Evolutionary conservation across 2,113 vertebrate genomes (phyloP).

Genomic region (Corythornis vintsioides): DNA sequence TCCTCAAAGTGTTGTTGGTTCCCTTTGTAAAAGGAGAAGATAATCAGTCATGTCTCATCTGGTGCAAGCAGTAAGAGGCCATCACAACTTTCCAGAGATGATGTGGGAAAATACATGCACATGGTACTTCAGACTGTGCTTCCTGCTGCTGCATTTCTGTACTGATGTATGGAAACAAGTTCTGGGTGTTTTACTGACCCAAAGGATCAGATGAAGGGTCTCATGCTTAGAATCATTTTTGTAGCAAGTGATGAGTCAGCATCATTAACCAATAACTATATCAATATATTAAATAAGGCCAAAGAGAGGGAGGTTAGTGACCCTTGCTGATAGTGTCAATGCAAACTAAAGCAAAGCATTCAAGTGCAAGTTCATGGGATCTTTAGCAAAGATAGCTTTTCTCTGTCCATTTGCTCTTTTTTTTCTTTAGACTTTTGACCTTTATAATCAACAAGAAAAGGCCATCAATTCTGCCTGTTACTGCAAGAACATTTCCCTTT

Average conservation of each 20-base stretch:
- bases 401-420: neutral
- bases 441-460: neutral
- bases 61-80: neutral
- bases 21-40: neutral
- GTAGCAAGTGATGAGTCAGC: neutral
- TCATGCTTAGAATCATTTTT: neutral
- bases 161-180: neutral
- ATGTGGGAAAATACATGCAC: neutral
- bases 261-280: no score
- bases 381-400: neutral
- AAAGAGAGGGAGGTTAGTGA: neutral
- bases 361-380: neutral
- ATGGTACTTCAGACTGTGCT: neutral
- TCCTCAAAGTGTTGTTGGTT: neutral
- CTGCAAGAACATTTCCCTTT: neutral
- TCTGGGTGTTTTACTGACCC: neutral
- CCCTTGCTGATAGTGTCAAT: fast-evolving
- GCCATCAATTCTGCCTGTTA: neutral
- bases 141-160: neutral
- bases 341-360: neutral
- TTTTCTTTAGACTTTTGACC: slow-evolving; percentile 8
- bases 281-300: neutral
- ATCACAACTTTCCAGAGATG: neutral
- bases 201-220: neutral
- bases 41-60: neutral